phyloP scores from a whole-genome alignment of 1,140 invertebrate genomes.

The Tribolium castaneum region DNA sequence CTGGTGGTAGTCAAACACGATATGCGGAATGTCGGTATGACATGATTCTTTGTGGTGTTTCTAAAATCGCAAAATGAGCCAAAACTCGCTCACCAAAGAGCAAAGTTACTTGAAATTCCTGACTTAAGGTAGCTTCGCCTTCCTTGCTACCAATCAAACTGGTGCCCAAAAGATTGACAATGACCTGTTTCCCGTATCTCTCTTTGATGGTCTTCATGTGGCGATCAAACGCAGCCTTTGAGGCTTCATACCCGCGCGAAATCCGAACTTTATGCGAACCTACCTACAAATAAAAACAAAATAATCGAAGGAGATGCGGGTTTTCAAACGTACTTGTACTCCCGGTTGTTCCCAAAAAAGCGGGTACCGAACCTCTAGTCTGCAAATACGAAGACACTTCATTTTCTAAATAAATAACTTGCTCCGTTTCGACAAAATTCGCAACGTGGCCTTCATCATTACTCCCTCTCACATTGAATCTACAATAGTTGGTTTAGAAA shows the following conservation, averaged over 20 bases:
- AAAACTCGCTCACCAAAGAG: not conserved
- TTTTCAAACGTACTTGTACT: constrained; percentile 76
- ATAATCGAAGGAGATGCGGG: not conserved
- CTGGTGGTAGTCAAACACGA: constrained; percentile 93
- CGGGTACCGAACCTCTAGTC: constrained; percentile 96
- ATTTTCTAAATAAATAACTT: constrained; percentile 92
- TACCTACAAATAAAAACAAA: constrained; percentile 70
- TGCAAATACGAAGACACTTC: constrained; percentile 86
- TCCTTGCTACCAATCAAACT: constrained; percentile 93
- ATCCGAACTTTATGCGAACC: constrained; percentile 99
- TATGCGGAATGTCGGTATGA: constrained; percentile 81
- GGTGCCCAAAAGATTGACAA: constrained; percentile 93
- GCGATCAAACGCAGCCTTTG: constrained; percentile 90
- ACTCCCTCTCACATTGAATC: constrained; percentile 97
- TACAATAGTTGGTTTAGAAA: constrained; percentile 53
- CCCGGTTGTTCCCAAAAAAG: constrained; percentile 99
- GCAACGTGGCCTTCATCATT: constrained; percentile 99
- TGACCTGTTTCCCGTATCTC: constrained; percentile 90
- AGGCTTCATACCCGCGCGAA: constrained; percentile 93
- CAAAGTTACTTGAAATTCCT: constrained; percentile 86
- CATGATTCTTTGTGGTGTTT: constrained; percentile 86
- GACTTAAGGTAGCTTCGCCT: constrained; percentile 95
- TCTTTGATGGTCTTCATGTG: constrained; percentile 90
- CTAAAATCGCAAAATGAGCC: constrained; percentile 60
- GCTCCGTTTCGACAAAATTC: constrained; percentile 99